Base-by-base conservation (phyloP, 2,888 invertebrate genomes). In the Syrista parreyssii region DNA sequence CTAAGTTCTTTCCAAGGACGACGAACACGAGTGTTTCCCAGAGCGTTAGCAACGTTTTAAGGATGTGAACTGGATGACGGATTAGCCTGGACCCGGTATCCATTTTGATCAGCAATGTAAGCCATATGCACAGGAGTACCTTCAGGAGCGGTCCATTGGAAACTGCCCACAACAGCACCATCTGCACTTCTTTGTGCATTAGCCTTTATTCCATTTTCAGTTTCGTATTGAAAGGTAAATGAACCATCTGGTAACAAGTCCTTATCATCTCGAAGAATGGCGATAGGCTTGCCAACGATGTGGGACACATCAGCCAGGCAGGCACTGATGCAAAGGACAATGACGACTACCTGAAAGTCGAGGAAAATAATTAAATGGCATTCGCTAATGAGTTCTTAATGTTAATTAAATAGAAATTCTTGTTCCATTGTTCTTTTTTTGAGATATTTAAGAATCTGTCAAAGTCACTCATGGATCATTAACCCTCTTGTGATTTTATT, bases 231-330 rank as follows among this genome's bases (percentile, higher is more conserved):
- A 31, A 0, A 55, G 1, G 9, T 3, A 34, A 15, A 78, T 15
- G n/a, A 15, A 3, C 78, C 78, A 11, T 75, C 75, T 6, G 78
- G 78, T 23, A 11, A 1, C 32, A 12, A 1, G 31, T 78, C 75
- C 68, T 71, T 71, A 1, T 3, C 4, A 34, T 36, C 68, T 4
- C 11, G 12, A 34, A 78, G 23, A 35, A 75, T 78, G 12, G 30
- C 72, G 40, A 72, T 23, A 4, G 30, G n/a, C 23, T 35, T 30
- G 35, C 1, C 12, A 31, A 75, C 55, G 31, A 78, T 12, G 73
- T 78, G 78, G 36, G 78, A 78, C 4, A 78, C 78, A 35, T 78
- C 78, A n/a, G 78, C 78, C 71, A 78, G 15, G 68, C 75, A 75
- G 40, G 72, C 75, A 23, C 72, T 68, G 31, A 68, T 72, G 73